These are phyloP conservation scores for Druon quercuslanigerum DNA, from an alignment of 1,140 invertebrate genomes.

Conservation along the genomic window DNA sequence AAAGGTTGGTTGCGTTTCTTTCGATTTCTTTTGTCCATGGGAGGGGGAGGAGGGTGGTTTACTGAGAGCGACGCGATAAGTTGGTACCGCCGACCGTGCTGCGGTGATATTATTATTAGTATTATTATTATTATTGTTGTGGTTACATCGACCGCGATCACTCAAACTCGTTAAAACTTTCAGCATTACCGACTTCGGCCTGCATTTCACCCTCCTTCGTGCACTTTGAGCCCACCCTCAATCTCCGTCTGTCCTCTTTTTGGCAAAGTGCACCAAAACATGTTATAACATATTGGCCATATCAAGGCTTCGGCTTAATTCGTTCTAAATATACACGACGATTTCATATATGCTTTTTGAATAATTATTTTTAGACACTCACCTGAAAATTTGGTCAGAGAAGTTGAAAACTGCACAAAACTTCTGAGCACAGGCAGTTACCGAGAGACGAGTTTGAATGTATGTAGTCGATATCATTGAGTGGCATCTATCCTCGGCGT, in stretches of 20 bases:
- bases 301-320: no score
- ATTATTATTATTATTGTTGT: constrained; percentile 73
- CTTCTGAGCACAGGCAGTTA: no score
- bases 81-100: constrained; percentile 60
- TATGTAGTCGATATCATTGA: no score
- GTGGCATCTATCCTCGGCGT: no score
- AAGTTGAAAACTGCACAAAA: no score
- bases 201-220: constrained; percentile 59
- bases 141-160: constrained; percentile 72
- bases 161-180: constrained; percentile 76
- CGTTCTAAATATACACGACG: no score
- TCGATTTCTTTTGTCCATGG: constrained; percentile 23
- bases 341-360: no score
- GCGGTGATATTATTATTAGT: constrained; percentile 63
- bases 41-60: constrained; percentile 18
- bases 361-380: no score
- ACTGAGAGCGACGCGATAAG: constrained; percentile 60
- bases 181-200: constrained; percentile 68
- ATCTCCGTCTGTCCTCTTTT: constrained; percentile 1
- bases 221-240: constrained; percentile 13
- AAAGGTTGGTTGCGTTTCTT: constrained; percentile 22
- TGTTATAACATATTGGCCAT: neutral
- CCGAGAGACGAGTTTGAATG: no score
- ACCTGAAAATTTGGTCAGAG: no score
- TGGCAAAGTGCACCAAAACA: constrained; percentile 5